phyloP scores from a whole-genome alignment of 2,113 vertebrate genomes.

The Sphyrna mokarran region DNA sequence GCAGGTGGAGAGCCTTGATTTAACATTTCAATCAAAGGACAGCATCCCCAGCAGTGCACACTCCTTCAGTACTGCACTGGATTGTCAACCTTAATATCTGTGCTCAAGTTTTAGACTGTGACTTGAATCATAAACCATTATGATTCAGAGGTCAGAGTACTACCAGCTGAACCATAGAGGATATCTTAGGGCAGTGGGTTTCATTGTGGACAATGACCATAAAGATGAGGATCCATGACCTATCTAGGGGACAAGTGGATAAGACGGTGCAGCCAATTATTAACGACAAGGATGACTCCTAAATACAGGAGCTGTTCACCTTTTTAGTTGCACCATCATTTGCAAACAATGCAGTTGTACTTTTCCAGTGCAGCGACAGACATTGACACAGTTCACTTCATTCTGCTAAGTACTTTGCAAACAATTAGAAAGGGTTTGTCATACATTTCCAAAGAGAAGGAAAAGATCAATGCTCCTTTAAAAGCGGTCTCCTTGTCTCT shows the following conservation, averaged over 20 bases:
- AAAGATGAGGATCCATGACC: background rate
- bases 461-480: slow-evolving; percentile 31
- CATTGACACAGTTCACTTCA: background rate
- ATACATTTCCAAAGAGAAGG: slow-evolving; percentile 37
- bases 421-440: background rate
- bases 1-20: too few relatives aligned
- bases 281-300: background rate
- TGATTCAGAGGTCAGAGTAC: too few relatives aligned
- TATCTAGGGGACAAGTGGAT: background rate
- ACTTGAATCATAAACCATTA: too few relatives aligned
- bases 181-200: background rate
- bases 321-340: background rate
- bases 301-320: background rate
- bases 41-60: too few relatives aligned
- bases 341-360: background rate
- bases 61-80: too few relatives aligned
- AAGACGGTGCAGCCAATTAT: background rate
- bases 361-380: background rate
- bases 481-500: background rate
- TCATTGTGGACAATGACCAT: background rate
- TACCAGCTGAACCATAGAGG: too few relatives aligned
- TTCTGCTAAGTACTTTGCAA: background rate
- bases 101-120: too few relatives aligned
- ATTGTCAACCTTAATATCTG: too few relatives aligned
- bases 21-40: too few relatives aligned